Evolutionary conservation across 2,888 invertebrate genomes (phyloP).

Genomic region (Phorcus lineatus): DNA sequence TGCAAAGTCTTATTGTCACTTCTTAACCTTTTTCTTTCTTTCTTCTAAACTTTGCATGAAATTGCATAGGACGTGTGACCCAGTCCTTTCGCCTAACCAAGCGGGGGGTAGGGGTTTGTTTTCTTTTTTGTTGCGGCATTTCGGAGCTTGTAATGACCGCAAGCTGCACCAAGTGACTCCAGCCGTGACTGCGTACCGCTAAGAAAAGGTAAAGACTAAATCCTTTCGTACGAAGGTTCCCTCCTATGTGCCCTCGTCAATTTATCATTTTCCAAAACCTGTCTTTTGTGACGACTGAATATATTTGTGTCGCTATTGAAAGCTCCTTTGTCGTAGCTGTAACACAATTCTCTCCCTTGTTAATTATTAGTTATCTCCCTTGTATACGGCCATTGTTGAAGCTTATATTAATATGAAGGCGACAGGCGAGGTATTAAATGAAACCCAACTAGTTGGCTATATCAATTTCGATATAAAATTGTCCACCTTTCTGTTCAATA

Average conservation of each 20-base stretch:
- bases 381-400: neutral
- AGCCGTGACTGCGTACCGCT: neutral
- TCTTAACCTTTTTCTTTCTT: constrained; percentile 12
- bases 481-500: constrained; percentile 4
- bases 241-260: neutral
- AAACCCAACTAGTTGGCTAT: neutral
- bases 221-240: neutral
- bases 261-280: neutral
- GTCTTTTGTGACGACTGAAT: neutral
- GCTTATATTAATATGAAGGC: constrained; percentile 3
- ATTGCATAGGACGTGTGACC: constrained; percentile 1
- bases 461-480: constrained; percentile 13
- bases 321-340: neutral
- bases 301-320: constrained; percentile 15
- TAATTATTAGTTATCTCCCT: too few relatives aligned
- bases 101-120: constrained; percentile 15
- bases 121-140: neutral
- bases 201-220: neutral
- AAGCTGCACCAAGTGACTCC: neutral
- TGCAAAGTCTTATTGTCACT: neutral
- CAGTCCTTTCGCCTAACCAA: neutral
- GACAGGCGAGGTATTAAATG: constrained; percentile 13
- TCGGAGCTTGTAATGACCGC: neutral
- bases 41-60: constrained; percentile 17
- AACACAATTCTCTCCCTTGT: constrained; percentile 14